A percentile compares a stretch with the other conserved stretches of the same genome.
These are phyloP conservation scores for Acanthococcus lagerstroemiae DNA, from an alignment of 2,888 invertebrate genomes.

Conservation along the genomic window DNA sequence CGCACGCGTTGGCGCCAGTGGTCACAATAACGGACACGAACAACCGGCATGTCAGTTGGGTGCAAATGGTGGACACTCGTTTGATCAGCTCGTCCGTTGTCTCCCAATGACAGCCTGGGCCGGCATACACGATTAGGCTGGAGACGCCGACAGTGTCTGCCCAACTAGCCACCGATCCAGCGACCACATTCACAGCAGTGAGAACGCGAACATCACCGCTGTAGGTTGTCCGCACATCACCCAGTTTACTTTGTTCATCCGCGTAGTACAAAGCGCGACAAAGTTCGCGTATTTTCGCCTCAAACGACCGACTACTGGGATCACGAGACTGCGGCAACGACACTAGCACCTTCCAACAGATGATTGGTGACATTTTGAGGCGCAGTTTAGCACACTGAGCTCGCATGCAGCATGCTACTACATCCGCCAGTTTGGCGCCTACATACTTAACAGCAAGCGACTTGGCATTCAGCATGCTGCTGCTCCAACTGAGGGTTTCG, in stretches of 20 bases:
- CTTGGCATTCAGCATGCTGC: neutral
- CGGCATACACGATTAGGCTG: neutral
- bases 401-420: neutral
- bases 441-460: neutral
- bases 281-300: neutral
- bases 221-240: neutral
- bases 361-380: neutral
- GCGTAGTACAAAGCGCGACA: constrained; percentile 8
- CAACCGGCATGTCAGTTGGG: neutral
- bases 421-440: neutral
- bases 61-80: neutral
- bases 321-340: neutral
- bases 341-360: constrained; percentile 8
- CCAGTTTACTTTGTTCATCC: neutral
- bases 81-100: neutral
- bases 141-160: neutral
- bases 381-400: neutral
- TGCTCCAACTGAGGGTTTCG: constrained; percentile 3
- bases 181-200: neutral
- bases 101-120: constrained; percentile 9
- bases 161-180: neutral
- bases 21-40: neutral
- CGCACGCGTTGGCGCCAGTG: neutral
- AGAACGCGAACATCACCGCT: neutral
- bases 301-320: neutral